Base-by-base conservation (phyloP, 64 coral and sea anemone species). In the Pachyseris speciosa region DNA sequence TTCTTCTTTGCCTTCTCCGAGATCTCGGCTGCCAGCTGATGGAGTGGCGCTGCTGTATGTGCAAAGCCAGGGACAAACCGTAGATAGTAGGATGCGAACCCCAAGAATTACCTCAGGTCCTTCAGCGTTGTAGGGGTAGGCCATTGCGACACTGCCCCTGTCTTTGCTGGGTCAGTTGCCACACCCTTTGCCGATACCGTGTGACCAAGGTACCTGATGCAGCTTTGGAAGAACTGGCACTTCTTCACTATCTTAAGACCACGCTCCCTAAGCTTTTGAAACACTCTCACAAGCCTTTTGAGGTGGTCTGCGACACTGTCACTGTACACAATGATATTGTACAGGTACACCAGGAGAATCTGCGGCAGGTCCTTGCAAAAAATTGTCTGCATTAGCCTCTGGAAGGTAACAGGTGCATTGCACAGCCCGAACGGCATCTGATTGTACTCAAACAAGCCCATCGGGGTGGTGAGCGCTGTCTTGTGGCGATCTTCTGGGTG, bases 391-490 rank as follows among this genome's bases (percentile, higher is more conserved):
- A 92, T 78, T 7, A 78, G 11, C 1, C 57, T 11, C 32, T 86
- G 91, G 41, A 93, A 87, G 16, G 51, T 67, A 12, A 57, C 73
- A 22, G 91, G 91, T n/a, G n/a, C n/a, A n/a, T n/a, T n/a, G n/a
- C n/a, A n/a, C n/a, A n/a, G n/a, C n/a, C n/a, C n/a, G n/a, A 58
- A 92, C 22, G 80, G 90, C 80, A 85, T 92, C 4, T 59, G 10
- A 27, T 30, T 79, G 41, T 93, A 93, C 74, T 94, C 60, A 16
- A 40, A 93, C 70, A 93, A 49, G 22, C 74, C 84, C 72, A 88
- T 59, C 0, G 74, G 63, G 17, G 83, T 94, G 9, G 64, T 94
- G 83, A 94, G 88, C 0, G 63, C 64, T 1, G 91, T 94, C 32
- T 87, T 87, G 43, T 78, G 71, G 8, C 44, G 28, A 28, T 80